Base-by-base conservation (phyloP, 2,797 vertebrate genomes). In the Lepilemur septentrionalis region DNA sequence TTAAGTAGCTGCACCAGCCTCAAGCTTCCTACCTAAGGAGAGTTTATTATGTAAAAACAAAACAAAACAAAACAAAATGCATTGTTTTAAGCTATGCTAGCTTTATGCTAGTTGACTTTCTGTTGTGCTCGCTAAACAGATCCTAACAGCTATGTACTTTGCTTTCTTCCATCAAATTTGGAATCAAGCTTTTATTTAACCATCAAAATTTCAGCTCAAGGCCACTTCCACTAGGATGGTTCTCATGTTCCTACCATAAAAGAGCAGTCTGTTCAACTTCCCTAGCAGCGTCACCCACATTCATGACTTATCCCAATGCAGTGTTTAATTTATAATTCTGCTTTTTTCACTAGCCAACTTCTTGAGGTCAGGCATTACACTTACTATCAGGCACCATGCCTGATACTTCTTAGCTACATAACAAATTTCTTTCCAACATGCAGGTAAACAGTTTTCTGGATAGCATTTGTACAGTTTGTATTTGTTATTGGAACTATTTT, bases 401-500 rank as follows among this genome's bases (percentile, higher is more conserved):
- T 67, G 35, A 22, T 70, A 46, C 18, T 48, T 76, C 41, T 52
- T 67, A 61, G 25, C 22, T 52, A 46, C 48, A 79, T 17, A 88
- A 82, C 69, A 85, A 81, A 32, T 76, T 43, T 5, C 41, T 91
- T 13, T 89, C 32, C 88, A 93, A 69, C 30, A 84, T 0, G 7
- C 6, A 83, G 55, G 89, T 55, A 6, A 83, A 87, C 17, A 82
- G 4, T 41, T 78, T 95, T 92, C n/a, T 91, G 79, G 30, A 52
- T 30, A 65, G 17, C 2, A 22, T 92, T 93, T 93, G 10, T 65
- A 12, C 18, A 61, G 65, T 50, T 95, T 94, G 76, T 91, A 72
- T 38, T 59, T 89, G 52, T 41, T 78, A 52, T 92, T 86, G 13
- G 14, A 94, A 55, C 38, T 88, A 32, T 85, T 96, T 92, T 88